phyloP scores from a whole-genome alignment of 2,113 vertebrate species.

The Dasyornis broadbenti region DNA sequence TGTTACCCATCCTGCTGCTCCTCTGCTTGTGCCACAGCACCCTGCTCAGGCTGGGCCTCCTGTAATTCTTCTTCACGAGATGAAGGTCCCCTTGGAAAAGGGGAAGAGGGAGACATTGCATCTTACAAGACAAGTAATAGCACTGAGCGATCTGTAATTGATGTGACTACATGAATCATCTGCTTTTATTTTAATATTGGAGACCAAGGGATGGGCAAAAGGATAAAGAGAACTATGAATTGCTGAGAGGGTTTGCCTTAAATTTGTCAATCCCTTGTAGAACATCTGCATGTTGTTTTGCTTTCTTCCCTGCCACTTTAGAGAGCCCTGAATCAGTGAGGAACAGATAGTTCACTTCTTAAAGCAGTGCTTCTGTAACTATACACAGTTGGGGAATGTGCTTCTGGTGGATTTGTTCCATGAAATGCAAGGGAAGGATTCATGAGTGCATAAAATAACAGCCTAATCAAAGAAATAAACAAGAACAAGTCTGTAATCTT shows the following conservation, averaged over 20 bases:
- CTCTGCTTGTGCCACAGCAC: background rate
- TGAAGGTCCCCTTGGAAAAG: background rate
- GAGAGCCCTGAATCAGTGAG: background rate
- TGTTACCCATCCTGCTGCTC: background rate
- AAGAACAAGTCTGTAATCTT: slow-evolving; percentile 71
- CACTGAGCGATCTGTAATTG: background rate
- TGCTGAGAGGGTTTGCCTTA: slow-evolving; percentile 8
- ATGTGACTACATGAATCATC: background rate
- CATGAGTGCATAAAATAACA: slow-evolving; percentile 73
- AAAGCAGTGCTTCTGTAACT: slow-evolving; percentile 49
- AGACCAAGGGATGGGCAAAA: background rate
- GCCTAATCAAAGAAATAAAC: slow-evolving; percentile 74
- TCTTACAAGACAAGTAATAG: background rate
- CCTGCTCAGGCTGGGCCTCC: background rate
- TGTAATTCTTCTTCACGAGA: background rate
- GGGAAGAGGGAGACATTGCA: background rate
- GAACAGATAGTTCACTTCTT: slow-evolving; percentile 31
- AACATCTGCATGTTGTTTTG: slow-evolving; percentile 32
- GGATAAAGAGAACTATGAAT: background rate
- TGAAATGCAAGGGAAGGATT: slow-evolving; percentile 60
- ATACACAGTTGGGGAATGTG: slow-evolving; percentile 41
- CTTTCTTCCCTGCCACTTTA: slow-evolving; percentile 17
- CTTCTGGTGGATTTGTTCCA: slow-evolving; percentile 65
- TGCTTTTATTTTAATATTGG: background rate
- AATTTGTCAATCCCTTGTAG: slow-evolving; percentile 20